Conservation (phyloP, 2,888 invertebrate species). For the Boloria selene region DNA sequence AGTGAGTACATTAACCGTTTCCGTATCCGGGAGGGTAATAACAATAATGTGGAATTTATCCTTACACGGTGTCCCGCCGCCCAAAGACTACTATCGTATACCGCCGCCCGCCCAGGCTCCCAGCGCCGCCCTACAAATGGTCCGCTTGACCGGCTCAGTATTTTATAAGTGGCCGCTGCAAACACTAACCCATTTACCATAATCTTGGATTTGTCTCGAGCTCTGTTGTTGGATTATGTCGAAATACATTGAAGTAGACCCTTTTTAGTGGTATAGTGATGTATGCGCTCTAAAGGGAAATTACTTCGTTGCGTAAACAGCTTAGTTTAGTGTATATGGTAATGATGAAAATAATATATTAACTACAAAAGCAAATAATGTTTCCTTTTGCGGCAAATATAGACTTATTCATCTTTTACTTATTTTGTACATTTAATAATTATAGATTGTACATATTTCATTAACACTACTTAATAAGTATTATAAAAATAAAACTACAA, state of each 20-base stretch:
- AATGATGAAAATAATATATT: too few relatives aligned
- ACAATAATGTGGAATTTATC: slow-evolving; percentile 55
- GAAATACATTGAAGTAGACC: slow-evolving; percentile 5
- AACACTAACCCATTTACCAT: slow-evolving; percentile 62
- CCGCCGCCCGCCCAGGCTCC: slow-evolving; percentile 51
- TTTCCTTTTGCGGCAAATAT: too few relatives aligned
- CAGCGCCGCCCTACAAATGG: slow-evolving; percentile 30
- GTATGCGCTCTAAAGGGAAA: not conserved
- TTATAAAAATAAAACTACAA: too few relatives aligned
- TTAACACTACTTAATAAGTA: too few relatives aligned
- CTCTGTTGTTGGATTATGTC: slow-evolving; percentile 8
- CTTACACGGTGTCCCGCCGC: slow-evolving; percentile 59
- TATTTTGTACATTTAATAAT: too few relatives aligned
- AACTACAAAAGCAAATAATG: too few relatives aligned
- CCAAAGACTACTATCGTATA: too few relatives aligned
- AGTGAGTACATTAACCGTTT: slow-evolving; percentile 28
- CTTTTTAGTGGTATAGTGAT: slow-evolving; percentile 6
- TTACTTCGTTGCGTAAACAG: not conserved
- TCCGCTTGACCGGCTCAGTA: slow-evolving; percentile 47
- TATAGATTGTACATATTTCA: too few relatives aligned
- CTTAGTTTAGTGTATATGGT: not conserved
- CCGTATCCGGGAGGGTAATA: slow-evolving; percentile 51
- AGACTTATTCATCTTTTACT: too few relatives aligned
- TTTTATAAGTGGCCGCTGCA: slow-evolving; percentile 62
- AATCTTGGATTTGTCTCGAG: slow-evolving; percentile 56